A percentile compares a stretch with the other conserved stretches of the same genome.
These are phyloP conservation scores for Mantis religiosa DNA, from an alignment of 2,888 invertebrate genomes.

Conservation along the genomic window DNA sequence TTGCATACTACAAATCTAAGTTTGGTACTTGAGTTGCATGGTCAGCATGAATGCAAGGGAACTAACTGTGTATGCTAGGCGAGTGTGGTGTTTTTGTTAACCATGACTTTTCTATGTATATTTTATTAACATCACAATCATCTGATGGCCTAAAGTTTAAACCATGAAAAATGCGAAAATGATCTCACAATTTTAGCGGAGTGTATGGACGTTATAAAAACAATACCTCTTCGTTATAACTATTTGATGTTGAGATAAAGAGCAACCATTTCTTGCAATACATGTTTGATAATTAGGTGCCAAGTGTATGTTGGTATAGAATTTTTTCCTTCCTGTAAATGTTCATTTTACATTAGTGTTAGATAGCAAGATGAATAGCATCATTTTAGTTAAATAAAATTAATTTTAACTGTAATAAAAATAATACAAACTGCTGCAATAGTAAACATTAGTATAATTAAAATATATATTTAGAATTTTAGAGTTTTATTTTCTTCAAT, in stretches of 20 bases:
- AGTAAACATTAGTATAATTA: neutral
- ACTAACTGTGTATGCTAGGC: neutral
- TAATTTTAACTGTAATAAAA: neutral
- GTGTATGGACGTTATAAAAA: neutral
- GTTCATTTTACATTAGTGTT: neutral
- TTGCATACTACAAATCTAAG: neutral
- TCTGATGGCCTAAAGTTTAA: conserved; percentile 11
- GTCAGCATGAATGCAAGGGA: neutral
- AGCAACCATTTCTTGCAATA: neutral
- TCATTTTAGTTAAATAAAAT: neutral
- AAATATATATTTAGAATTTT: neutral
- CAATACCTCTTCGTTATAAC: neutral
- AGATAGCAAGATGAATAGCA: neutral
- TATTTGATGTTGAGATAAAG: neutral
- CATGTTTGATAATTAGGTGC: neutral
- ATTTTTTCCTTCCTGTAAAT: neutral
- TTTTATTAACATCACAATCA: conserved; percentile 12
- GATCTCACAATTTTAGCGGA: neutral
- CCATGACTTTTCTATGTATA: neutral
- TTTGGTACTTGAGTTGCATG: neutral
- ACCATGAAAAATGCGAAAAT: neutral
- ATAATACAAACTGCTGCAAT: neutral
- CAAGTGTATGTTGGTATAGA: neutral
- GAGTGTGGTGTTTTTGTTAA: neutral
- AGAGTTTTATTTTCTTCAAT: neutral